Percentiles rank a stretch among this genome's conserved stretches.
Conservation (phyloP, 2,797 vertebrate genomes). For the Pelobates cultripes region DNA sequence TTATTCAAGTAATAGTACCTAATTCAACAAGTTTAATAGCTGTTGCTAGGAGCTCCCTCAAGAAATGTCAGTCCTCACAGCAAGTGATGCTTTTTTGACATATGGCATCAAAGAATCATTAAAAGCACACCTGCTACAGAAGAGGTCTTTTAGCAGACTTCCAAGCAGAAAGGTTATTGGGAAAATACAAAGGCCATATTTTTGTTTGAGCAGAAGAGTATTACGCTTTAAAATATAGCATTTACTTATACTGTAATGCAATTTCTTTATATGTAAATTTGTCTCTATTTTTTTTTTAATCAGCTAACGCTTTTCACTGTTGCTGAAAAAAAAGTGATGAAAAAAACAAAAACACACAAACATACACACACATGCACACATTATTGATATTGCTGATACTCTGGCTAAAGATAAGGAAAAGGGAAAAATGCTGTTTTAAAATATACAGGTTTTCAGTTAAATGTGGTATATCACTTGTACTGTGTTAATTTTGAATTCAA, state of each 20-base stretch:
- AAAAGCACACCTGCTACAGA: constrained; percentile 88
- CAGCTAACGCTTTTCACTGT: too few species aligned
- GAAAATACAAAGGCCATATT: constrained; percentile 69
- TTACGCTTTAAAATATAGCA: constrained; percentile 13
- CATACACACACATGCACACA: too few species aligned
- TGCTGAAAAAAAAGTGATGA: too few species aligned
- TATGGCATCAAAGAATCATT: constrained; percentile 96
- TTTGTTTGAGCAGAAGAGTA: constrained; percentile 53
- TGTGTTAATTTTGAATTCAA: too few species aligned
- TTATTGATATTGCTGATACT: too few species aligned
- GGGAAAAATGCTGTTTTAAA: too few species aligned
- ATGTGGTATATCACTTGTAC: too few species aligned
- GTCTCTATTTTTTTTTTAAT: too few species aligned
- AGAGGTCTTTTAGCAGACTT: constrained; percentile 79
- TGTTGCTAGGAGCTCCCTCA: constrained; percentile 81
- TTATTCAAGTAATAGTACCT: not conserved
- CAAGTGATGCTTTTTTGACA: constrained; percentile 94
- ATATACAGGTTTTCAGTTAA: too few species aligned
- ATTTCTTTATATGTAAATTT: too few species aligned
- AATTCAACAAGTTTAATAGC: constrained; percentile 66
- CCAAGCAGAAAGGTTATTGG: constrained; percentile 72
- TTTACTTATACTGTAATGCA: not conserved
- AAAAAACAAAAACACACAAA: too few species aligned
- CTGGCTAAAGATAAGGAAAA: too few species aligned
- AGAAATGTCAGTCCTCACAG: constrained; percentile 94